phyloP scores from a whole-genome alignment of 2,888 invertebrate genomes.

The Agrotis exclamationis region DNA sequence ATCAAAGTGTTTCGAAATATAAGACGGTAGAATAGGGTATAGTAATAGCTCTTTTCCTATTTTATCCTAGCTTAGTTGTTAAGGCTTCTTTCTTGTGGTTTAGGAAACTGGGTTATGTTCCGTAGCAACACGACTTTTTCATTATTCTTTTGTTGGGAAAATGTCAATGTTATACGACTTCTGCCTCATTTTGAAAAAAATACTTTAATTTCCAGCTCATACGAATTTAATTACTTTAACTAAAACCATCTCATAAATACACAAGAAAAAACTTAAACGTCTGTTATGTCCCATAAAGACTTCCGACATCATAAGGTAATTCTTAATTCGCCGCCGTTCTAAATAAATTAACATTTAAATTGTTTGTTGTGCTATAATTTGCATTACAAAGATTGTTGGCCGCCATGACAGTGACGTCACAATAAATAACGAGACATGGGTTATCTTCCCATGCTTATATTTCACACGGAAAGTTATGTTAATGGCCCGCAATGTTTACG shows the following conservation, averaged over 20 bases:
- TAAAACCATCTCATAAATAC: background rate
- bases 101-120: background rate
- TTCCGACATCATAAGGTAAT: conserved; percentile 2
- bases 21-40: background rate
- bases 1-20: conserved; percentile 17
- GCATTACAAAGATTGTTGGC: conserved; percentile 82
- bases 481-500: conserved; percentile 65
- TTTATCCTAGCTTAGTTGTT: conserved; percentile 10
- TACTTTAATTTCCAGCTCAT: too few relatives aligned
- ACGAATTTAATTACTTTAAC: background rate
- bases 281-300: conserved; percentile 15
- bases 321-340: conserved; percentile 62
- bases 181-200: background rate
- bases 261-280: background rate
- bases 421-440: conserved; percentile 70
- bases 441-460: conserved; percentile 60
- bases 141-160: background rate
- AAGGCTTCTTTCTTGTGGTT: background rate
- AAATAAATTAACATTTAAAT: conserved; percentile 89
- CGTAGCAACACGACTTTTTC: background rate
- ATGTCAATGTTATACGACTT: background rate
- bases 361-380: conserved; percentile 83
- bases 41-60: conserved; percentile 4
- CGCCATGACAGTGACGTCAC: conserved; percentile 55
- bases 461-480: conserved; percentile 64